Conservation (phyloP, 2,113 vertebrate genomes). For the Lepisosteus osseus region DNA sequence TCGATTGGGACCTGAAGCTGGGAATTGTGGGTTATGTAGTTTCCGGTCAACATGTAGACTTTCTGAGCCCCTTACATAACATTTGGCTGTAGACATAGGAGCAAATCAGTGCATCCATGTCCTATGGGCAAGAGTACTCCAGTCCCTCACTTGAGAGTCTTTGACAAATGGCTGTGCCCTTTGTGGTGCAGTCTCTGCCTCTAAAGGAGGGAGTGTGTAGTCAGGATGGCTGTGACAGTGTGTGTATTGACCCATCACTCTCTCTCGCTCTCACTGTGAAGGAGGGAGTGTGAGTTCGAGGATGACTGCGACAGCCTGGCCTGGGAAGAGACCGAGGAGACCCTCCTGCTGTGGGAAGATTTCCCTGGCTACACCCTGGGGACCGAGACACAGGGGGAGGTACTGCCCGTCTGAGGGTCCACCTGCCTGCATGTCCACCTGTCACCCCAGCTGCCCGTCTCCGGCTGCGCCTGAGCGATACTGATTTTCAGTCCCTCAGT, state of each 20-base stretch:
- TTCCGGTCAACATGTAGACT: no score
- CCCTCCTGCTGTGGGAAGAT: slow-evolving; percentile 92
- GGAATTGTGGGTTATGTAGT: no score
- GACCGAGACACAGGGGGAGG: slow-evolving; percentile 86
- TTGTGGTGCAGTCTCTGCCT: neutral
- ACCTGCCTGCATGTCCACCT: neutral
- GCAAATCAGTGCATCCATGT: no score
- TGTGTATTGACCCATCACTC: neutral
- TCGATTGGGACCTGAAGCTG: no score
- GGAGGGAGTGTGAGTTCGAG: slow-evolving; percentile 93
- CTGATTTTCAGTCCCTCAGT: neutral
- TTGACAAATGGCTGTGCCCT: no score
- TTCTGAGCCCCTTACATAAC: no score
- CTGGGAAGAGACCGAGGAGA: slow-evolving; percentile 97
- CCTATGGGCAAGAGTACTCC: no score
- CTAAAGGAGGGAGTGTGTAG: neutral
- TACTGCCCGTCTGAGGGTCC: slow-evolving; percentile 39
- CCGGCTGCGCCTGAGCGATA: no score
- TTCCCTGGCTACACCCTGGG: slow-evolving; percentile 89
- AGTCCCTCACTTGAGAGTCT: no score
- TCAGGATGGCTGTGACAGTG: neutral
- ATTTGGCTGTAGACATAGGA: no score
- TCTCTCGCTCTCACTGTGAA: slow-evolving; percentile 34
- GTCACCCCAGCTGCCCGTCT: neutral
- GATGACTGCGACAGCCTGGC: slow-evolving; percentile 96